Base-by-base conservation (phyloP, 1,140 invertebrate genomes). In the Drosophila melanogaster region DNA sequence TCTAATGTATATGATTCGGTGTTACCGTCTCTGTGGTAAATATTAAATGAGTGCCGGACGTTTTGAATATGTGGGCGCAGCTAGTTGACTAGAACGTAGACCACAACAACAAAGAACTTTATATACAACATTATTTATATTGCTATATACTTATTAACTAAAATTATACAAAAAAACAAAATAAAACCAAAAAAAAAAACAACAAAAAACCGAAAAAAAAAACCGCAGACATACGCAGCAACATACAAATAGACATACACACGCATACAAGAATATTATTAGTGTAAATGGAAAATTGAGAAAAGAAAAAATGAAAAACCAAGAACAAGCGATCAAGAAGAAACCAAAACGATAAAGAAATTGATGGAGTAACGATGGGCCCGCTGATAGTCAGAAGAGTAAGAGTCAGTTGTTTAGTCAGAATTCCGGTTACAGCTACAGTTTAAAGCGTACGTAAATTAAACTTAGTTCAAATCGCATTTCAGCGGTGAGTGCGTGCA, bases 111-210 rank as follows among this genome's bases (percentile, higher is more conserved):
- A 87, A 70, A 87, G 79, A 87, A 87, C 84, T 86, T 86, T 86
- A 86, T 86, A 86, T 86, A 86, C 81, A 85, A 76, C 84, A 86
- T 86, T 86, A 86, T 86, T 86, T 86, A 86, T 86, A 86, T 87
- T 89, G 84, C 83, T 87, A 86, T 86, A 86, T 87, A 86, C 81
- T 86, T 86, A 85, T 85, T 84, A 85, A 84, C 83, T 84, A 86
- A 86, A 85, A 84, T 85, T 85, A 85, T 85, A 85, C 81, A 83
- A 86, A 60, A 75, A 89, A 87, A 85, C 81, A 84, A 85, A 60
- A 74, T 80, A 56, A 83, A 83, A 89, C 81, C 17, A 83, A 86
- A 60, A 75, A 86, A 60, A 83, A 83, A 89, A 75, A 41, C 19
- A 43, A 30, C 19, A 15, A 83, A 83, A 89, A 75, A 41, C 19